Percentiles rank a stretch among this genome's conserved stretches.
Conservation (phyloP, 1,140 invertebrate species). For the Drosophila neocordata region DNA sequence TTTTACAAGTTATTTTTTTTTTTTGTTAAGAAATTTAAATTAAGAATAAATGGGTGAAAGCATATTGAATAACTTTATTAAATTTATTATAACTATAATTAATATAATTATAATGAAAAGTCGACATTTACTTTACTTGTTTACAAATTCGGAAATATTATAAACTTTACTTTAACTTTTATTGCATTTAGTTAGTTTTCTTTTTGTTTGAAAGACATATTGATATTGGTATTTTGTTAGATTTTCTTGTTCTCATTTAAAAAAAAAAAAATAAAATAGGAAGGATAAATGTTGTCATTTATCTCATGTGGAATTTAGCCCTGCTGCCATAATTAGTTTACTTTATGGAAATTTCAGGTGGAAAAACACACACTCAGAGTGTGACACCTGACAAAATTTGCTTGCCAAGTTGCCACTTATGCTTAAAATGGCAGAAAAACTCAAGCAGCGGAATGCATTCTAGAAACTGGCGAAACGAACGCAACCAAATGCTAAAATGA, state of each 20-base stretch:
- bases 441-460: constrained; percentile 19
- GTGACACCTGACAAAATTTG: constrained; percentile 21
- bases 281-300: constrained; percentile 12
- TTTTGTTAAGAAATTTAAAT: no score
- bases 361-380: constrained; percentile 5
- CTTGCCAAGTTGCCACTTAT: constrained; percentile 14
- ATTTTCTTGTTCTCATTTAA: neutral
- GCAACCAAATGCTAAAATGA: neutral
- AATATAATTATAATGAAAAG: neutral
- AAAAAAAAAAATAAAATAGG: no score
- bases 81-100: neutral
- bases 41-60: neutral
- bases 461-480: neutral
- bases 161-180: no score
- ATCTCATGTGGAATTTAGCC: constrained; percentile 4
- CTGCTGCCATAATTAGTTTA: constrained; percentile 16
- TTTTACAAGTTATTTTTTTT: constrained; percentile 5
- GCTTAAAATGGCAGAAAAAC: constrained; percentile 9
- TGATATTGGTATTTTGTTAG: neutral
- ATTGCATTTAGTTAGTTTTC: no score
- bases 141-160: no score
- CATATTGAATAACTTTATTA: neutral
- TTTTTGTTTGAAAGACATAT: neutral
- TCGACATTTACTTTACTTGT: no score
- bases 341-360: constrained; percentile 13